Percentiles rank a stretch among this genome's conserved stretches.
Evolutionary conservation across 2,888 invertebrate species (phyloP).

Genomic region (Limnephilus auricula): DNA sequence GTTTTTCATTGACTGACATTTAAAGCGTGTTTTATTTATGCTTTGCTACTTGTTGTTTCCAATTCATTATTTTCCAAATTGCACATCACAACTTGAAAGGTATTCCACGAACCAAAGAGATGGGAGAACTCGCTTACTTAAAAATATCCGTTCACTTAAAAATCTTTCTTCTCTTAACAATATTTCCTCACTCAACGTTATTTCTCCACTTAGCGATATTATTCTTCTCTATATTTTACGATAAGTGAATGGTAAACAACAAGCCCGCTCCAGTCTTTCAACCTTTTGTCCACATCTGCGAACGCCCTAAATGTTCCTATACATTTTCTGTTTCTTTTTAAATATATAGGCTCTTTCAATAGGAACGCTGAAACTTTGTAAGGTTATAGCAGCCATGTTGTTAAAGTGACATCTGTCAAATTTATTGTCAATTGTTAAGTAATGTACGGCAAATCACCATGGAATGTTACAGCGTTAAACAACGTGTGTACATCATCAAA

Average conservation of each 20-base stretch:
- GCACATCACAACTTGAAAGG: neutral
- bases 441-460: no score
- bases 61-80: neutral
- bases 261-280: constrained; percentile 5
- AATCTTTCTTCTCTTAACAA: neutral
- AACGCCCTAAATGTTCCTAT: constrained; percentile 8
- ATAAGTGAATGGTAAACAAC: constrained; percentile 63
- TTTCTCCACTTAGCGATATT: constrained; percentile 55
- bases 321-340: neutral
- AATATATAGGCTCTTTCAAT: no score
- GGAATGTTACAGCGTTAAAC: no score
- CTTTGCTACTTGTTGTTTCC: neutral
- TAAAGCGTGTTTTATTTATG: no score
- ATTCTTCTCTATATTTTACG: constrained; percentile 53
- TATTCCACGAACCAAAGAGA: neutral
- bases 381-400: no score
- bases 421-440: no score
- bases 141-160: neutral
- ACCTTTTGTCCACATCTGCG: neutral
- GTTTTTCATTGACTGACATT: no score
- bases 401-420: no score
- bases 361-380: no score
- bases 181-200: neutral
- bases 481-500: no score
- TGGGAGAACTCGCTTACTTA: neutral